Evolutionary conservation across 2,113 vertebrate species (phyloP).

Genomic region (Antechinus flavipes): DNA sequence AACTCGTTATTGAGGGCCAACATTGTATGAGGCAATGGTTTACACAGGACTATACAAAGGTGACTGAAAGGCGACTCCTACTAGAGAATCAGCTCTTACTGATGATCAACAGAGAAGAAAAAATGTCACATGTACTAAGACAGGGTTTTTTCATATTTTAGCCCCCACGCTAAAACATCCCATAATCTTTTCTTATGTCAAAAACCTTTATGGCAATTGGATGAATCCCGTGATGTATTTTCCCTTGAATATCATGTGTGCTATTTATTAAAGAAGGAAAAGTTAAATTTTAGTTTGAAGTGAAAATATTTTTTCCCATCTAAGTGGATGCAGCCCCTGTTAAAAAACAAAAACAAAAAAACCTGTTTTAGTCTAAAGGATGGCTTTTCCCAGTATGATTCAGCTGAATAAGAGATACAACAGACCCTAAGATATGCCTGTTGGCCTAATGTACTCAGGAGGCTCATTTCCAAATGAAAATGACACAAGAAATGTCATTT

Average conservation of each 20-base stretch:
- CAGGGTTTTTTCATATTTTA: not conserved
- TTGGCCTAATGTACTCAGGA: not conserved
- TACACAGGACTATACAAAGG: not conserved
- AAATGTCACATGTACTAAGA: not conserved
- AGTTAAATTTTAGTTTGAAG: not conserved
- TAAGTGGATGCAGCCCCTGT: not conserved
- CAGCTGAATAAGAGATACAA: not conserved
- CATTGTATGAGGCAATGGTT: not conserved
- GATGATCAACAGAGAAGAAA: not conserved
- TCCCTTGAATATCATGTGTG: not conserved
- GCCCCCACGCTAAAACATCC: not conserved
- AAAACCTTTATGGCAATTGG: not conserved
- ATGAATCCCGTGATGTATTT: not conserved
- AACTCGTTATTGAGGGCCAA: not conserved
- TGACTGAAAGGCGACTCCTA: not conserved
- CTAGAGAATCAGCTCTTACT: not conserved
- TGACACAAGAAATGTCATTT: not conserved
- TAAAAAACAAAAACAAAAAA: not conserved
- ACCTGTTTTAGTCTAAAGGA: not conserved
- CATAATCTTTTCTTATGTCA: not conserved
- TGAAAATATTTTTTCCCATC: not conserved
- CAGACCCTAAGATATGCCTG: not conserved
- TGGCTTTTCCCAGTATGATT: not conserved
- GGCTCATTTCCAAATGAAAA: not conserved
- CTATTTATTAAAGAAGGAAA: not conserved